Conservation (phyloP, 2,113 vertebrate species). For the Rynchops niger region DNA sequence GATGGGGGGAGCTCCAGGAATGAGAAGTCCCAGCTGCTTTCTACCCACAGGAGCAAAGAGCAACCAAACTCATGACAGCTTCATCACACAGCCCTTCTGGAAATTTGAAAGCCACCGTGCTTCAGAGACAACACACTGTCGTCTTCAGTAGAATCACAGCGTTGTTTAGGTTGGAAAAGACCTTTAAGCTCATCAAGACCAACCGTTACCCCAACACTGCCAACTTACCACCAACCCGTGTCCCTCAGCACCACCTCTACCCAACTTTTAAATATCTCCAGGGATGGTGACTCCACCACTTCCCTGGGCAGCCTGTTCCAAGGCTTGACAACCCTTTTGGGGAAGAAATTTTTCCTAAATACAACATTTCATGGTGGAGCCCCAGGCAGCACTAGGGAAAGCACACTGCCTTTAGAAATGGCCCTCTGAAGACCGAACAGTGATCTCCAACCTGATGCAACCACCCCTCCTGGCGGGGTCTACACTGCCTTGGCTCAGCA, state of each 20-base stretch:
- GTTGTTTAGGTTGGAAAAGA: neutral
- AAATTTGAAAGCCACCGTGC: neutral
- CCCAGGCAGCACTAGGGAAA: neutral
- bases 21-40: neutral
- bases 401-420: neutral
- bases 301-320: neutral
- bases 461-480: neutral
- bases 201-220: no score
- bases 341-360: neutral
- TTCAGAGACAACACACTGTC: neutral
- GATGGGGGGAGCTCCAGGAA: neutral
- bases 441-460: no score
- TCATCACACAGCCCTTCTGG: neutral
- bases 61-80: neutral
- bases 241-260: neutral
- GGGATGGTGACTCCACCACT: neutral
- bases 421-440: no score
- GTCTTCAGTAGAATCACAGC: neutral
- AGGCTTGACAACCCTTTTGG: neutral
- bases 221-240: no score
- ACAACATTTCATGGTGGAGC: no score
- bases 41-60: neutral
- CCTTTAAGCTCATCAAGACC: neutral
- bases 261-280: neutral
- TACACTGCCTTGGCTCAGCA: no score